Evolutionary conservation across 1,140 invertebrate genomes (phyloP), one percentile per base, ranked within the genome.

Genomic region (Atopsyche davidsoni): DNA sequence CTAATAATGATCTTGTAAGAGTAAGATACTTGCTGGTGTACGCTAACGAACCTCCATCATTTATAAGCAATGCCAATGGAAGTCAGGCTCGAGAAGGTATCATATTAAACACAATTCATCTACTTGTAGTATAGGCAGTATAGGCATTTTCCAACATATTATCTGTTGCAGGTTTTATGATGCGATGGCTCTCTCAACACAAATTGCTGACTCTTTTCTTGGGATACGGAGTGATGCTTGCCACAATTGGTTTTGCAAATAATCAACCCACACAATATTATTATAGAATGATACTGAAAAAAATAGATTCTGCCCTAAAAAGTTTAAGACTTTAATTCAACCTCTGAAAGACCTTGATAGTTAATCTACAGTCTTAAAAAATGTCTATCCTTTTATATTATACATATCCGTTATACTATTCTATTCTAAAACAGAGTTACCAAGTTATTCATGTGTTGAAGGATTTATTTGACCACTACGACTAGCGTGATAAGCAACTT

Each of bases 1-100:
- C 75, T 40, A 88, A 89, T 59, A 86, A 82, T 64, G 85, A 89
- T 59, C 67, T 87, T 46, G 73, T 91, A 9, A 74, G 83, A 59
- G 73, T 91, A 7, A 78, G 85, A 43, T 89, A 91, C 66, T 67
- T 92, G 13, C 68, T 92, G 17, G 74, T 92, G 10, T 92, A 88
- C 56, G 79, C 77, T 39, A 75, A 78, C 64, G 66, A 73, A 22
- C 21, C n/a, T 0, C 18, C 35, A 24, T 10, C 49, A 39, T 45
- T 45, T 10, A 45, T 21, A n/a, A 53, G 22, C 2, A 10, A 36
- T 7, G 7, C 16, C 35, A 45, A 7, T 2, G 3, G 7, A 13
- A 31, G 34, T 19, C 31, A 9, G 14, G 19, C 13, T 21, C 13
- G 13, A 17, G 28, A 35, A 25, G 43, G 43, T 46, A 42, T 21